These are phyloP conservation scores for Anas platyrhynchos DNA, from an alignment of 2,113 vertebrate genomes.

Conservation along the genomic window DNA sequence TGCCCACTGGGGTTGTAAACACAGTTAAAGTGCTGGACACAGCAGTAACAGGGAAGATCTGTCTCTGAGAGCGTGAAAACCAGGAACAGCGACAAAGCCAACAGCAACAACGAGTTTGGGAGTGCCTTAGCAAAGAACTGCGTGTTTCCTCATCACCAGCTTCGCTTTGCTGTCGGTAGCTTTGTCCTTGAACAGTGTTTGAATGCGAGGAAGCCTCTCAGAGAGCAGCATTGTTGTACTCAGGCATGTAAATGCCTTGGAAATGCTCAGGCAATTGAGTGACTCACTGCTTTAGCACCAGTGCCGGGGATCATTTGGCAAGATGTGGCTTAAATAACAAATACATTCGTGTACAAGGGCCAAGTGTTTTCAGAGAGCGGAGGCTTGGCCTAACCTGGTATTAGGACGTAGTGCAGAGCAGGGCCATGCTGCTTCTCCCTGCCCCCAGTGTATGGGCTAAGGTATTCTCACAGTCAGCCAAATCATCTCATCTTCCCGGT, in stretches of 20 bases:
- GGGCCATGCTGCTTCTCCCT: background rate
- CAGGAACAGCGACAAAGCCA: background rate
- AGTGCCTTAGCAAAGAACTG: background rate
- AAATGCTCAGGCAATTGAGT: background rate
- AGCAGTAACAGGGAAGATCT: background rate
- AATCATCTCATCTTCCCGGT: background rate
- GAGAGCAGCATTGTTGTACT: background rate
- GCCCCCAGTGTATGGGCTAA: background rate
- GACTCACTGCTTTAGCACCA: background rate
- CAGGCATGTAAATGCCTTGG: background rate
- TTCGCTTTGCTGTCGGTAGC: conserved; percentile 13
- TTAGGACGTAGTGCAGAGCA: background rate
- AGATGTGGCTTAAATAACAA: background rate
- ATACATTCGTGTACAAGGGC: background rate
- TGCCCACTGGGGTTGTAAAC: background rate
- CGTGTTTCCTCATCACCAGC: background rate
- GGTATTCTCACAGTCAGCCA: background rate
- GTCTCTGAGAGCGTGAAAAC: conserved; percentile 1
- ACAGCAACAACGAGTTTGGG: background rate
- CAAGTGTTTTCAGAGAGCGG: background rate
- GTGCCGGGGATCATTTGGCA: background rate
- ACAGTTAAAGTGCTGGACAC: background rate
- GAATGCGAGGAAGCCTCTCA: conserved; percentile 51
- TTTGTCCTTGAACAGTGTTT: conserved; percentile 65
- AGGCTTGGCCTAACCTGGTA: background rate